Evolutionary conservation across 2,797 vertebrate species (phyloP).

Genomic region (Hoplostethus mediterraneus): DNA sequence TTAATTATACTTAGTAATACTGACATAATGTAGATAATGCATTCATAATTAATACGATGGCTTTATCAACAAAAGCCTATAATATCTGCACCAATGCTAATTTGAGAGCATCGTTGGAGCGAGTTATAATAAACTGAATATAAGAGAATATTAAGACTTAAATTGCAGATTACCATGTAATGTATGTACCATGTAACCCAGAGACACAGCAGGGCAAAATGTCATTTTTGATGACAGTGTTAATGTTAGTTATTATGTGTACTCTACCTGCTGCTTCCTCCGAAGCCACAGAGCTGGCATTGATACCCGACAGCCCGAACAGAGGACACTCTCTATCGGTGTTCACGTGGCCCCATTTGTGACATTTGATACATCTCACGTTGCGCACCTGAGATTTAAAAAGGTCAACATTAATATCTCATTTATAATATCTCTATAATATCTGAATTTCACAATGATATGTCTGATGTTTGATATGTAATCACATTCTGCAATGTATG

Average conservation of each 20-base stretch:
- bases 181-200: background rate
- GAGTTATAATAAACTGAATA: background rate
- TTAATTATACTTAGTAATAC: background rate
- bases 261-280: conserved; percentile 93
- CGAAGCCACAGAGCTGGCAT: conserved; percentile 91
- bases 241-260: conserved; percentile 15
- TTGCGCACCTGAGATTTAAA: conserved; percentile 90
- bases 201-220: background rate
- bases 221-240: background rate
- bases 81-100: background rate
- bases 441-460: background rate
- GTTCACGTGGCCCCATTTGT: conserved; percentile 99
- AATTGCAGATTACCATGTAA: background rate
- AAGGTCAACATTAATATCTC: conserved; percentile 9
- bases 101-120: background rate
- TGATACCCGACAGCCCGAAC: conserved; percentile 97
- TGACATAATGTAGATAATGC: background rate
- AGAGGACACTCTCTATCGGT: conserved; percentile 98
- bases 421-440: background rate
- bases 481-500: background rate
- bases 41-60: background rate
- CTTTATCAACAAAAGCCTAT: background rate
- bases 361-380: conserved; percentile 98
- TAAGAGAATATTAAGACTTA: background rate
- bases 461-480: conserved; percentile 1